Base-by-base conservation (phyloP, 2,113 vertebrate species). In the Aythya baeri region DNA sequence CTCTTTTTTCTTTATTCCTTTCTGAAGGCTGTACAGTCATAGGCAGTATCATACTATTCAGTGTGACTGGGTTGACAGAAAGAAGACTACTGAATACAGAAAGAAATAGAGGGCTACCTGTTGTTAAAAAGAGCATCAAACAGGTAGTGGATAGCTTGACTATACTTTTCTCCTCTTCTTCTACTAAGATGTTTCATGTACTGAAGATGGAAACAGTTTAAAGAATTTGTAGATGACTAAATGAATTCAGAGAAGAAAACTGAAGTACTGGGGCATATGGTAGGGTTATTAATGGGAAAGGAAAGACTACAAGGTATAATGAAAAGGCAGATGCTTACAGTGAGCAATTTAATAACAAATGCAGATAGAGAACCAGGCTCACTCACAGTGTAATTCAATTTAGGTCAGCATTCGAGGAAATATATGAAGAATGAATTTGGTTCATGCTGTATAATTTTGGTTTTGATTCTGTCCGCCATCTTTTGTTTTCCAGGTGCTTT, bases 331-430 rank as follows among this genome's bases (percentile, higher is more conserved):
- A 95, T 95, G 88, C 92, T 96, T 86, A 88, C 62, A 83, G 88
- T 62, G 76, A 95, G 76, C 82, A 90, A 91, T 96, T 95, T 95
- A 95, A 96, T 95, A 93, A 94, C 82, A 97, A 93, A 96, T 93
- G 76, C 92, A 86, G 88, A 90, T 88, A 93, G 80, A 94, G 31
- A 49, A 54, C 38, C 76, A 93, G 88, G 81, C 73, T 89, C 50
- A 55, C 36, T 44, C 83, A 55, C 23, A 15, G n/a, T 83, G 49
- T 95, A 94, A 95, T 96, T 96, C 79, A 78, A 78, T 96, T 96
- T 94, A 79, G 77, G 80, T 65, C 65, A 77, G 16, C 70, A 85
- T 92, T 84, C 87, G 78, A 94, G 80, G 86, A 95, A 96, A 83
- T 80, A 86, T 77, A 86, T 26, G 85, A 97, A 90, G 90, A 96